Evolutionary conservation across 2,888 invertebrate genomes (phyloP).

Genomic region (Agriopis leucophaearia): DNA sequence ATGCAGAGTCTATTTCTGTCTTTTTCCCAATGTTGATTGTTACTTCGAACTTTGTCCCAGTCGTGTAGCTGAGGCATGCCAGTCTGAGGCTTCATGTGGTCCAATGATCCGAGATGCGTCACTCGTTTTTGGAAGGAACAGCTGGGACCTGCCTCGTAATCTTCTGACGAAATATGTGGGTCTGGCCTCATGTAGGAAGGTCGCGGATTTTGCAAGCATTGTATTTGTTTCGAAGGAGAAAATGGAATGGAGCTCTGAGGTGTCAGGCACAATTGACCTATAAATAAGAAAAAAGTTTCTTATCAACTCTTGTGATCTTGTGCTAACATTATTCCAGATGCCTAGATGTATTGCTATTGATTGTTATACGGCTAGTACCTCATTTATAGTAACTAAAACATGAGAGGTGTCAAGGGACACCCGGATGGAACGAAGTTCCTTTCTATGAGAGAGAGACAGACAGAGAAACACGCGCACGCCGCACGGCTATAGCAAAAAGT

Average conservation of each 20-base stretch:
- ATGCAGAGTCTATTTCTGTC: conserved; percentile 11
- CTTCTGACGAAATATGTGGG: conserved; percentile 18
- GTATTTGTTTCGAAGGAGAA: conserved; percentile 3
- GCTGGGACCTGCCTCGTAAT: conserved; percentile 20
- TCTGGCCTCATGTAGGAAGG: conserved; percentile 8
- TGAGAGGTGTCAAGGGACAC: no score
- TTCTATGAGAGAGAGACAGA: no score
- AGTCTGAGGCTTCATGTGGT: conserved; percentile 23
- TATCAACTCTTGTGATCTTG: neutral
- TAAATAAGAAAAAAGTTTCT: neutral
- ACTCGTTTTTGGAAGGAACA: conserved; percentile 23
- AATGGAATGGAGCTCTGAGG: neutral
- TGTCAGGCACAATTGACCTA: neutral
- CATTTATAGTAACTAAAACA: no score
- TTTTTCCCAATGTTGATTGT: conserved; percentile 18
- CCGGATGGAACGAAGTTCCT: no score
- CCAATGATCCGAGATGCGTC: conserved; percentile 32
- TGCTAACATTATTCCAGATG: no score
- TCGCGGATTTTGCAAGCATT: conserved; percentile 9
- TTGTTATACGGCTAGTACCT: no score
- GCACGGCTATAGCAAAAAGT: no score
- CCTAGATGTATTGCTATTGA: no score
- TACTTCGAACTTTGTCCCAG: conserved; percentile 10
- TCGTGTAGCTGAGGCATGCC: conserved; percentile 8
- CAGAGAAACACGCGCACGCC: no score